Evolutionary conservation across 2,797 vertebrate genomes (phyloP).

Genomic region (Nyctalus aviator): DNA sequence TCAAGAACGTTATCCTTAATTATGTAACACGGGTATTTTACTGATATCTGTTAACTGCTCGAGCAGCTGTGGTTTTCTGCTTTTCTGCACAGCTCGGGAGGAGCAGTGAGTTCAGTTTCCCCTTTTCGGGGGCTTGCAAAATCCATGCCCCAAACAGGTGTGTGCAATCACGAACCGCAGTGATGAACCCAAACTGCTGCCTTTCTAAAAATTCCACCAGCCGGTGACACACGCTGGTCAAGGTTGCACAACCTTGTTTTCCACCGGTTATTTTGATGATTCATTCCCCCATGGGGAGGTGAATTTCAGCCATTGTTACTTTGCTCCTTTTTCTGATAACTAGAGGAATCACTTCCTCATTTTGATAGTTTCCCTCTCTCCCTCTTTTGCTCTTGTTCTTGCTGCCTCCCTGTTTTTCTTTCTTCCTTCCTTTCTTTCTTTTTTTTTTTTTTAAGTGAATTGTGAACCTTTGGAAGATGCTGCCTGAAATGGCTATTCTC

Average conservation of each 20-base stretch:
- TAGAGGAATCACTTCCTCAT: slow-evolving; percentile 86
- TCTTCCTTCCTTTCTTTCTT: slow-evolving; percentile 1
- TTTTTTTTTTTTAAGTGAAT: slow-evolving; percentile 32
- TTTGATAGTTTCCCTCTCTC: slow-evolving; percentile 81
- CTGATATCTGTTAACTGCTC: slow-evolving; percentile 93
- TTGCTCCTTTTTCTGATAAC: slow-evolving; percentile 83
- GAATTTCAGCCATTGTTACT: slow-evolving; percentile 90
- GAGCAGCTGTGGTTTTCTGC: slow-evolving; percentile 92
- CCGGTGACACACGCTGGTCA: slow-evolving; percentile 89
- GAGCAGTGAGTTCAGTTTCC: slow-evolving; percentile 90
- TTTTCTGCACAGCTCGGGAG: slow-evolving; percentile 89
- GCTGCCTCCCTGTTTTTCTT: slow-evolving; percentile 30
- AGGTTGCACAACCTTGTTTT: slow-evolving; percentile 93
- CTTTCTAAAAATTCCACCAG: slow-evolving; percentile 91
- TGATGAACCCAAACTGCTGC: slow-evolving; percentile 90
- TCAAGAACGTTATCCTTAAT: slow-evolving; percentile 91
- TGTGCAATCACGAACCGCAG: slow-evolving; percentile 91
- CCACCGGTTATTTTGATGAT: slow-evolving; percentile 91
- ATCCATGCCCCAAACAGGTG: slow-evolving; percentile 92
- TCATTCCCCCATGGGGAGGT: slow-evolving; percentile 90
- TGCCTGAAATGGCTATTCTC: neutral
- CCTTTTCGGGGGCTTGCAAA: slow-evolving; percentile 91
- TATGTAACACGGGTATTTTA: slow-evolving; percentile 90
- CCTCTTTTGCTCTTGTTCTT: slow-evolving; percentile 40
- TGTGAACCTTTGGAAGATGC: slow-evolving; percentile 33